Percentiles rank a stretch among this genome's conserved stretches.
Evolutionary conservation across 2,888 invertebrate species (phyloP).

Genomic region (Fragum sueziense): DNA sequence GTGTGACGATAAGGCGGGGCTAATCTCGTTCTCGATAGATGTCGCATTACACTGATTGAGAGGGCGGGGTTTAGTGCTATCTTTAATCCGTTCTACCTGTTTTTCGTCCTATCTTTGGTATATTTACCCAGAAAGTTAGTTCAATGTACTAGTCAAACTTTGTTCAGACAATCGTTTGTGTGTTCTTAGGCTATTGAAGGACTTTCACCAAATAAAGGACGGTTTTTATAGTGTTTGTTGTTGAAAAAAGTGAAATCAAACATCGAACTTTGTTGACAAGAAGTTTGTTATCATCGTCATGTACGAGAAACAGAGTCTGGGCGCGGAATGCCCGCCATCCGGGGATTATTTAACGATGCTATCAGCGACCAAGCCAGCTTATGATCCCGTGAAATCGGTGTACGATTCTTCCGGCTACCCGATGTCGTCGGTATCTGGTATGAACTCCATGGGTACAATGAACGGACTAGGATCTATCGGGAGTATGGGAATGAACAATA

Average conservation of each 20-base stretch:
- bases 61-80: constrained; percentile 37
- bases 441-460: constrained; percentile 72
- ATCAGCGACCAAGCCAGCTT: constrained; percentile 69
- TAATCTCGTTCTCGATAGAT: constrained; percentile 10
- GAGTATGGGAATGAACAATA: constrained; percentile 70
- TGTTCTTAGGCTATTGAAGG: constrained; percentile 39
- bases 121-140: constrained; percentile 63
- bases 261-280: neutral
- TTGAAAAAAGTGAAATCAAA: constrained; percentile 24
- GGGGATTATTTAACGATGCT: constrained; percentile 71
- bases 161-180: constrained; percentile 56
- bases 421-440: constrained; percentile 71
- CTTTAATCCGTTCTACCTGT: constrained; percentile 46
- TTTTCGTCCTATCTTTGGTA: constrained; percentile 54
- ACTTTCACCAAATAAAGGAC: constrained; percentile 28
- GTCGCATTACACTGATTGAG: constrained; percentile 25
- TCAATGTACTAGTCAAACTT: constrained; percentile 63
- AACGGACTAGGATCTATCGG: constrained; percentile 69
- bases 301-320: constrained; percentile 66
- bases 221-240: constrained; percentile 30
- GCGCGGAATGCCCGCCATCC: constrained; percentile 66
- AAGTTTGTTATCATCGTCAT: constrained; percentile 40
- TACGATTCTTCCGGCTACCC: constrained; percentile 66
- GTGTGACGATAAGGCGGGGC: constrained; percentile 55
- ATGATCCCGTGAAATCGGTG: constrained; percentile 70